A percentile compares a stretch with the other conserved stretches of the same genome.
These are phyloP conservation scores for Bombus picipes DNA, from an alignment of 1,140 invertebrate species.

Conservation along the genomic window DNA sequence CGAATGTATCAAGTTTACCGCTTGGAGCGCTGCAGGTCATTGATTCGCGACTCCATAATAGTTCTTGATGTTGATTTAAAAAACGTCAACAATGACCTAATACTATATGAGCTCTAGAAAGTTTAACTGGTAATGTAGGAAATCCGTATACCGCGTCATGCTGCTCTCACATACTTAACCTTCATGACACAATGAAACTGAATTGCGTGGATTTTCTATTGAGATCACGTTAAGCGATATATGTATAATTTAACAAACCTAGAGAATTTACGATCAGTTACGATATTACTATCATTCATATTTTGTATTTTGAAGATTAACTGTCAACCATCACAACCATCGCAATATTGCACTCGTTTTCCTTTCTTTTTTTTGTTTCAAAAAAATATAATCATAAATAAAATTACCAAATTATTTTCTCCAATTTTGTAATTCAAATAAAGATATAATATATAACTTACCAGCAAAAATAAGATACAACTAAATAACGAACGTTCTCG, in stretches of 20 bases:
- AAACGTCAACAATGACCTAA: constrained; percentile 9
- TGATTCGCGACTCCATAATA: background rate
- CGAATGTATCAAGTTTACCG: constrained; percentile 11
- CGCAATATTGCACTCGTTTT: background rate
- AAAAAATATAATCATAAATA: background rate
- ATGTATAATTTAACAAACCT: background rate
- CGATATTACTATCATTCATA: background rate
- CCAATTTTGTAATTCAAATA: too few species aligned
- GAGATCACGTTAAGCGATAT: background rate
- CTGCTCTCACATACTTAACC: background rate
- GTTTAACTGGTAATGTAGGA: background rate
- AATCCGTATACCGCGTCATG: background rate
- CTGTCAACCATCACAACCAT: background rate
- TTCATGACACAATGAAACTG: background rate
- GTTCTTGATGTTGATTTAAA: background rate
- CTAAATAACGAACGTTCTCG: background rate
- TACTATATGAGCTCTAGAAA: constrained; percentile 19
- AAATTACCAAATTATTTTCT: background rate
- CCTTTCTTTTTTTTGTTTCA: background rate
- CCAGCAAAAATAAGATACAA: background rate
- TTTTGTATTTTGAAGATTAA: background rate
- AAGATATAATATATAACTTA: constrained; percentile 24
- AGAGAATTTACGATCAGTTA: too few species aligned
- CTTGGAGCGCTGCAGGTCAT: constrained; percentile 16
- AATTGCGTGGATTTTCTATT: background rate